Conservation (phyloP, 2,888 invertebrate genomes). For the Ornithoptera alexandrae region DNA sequence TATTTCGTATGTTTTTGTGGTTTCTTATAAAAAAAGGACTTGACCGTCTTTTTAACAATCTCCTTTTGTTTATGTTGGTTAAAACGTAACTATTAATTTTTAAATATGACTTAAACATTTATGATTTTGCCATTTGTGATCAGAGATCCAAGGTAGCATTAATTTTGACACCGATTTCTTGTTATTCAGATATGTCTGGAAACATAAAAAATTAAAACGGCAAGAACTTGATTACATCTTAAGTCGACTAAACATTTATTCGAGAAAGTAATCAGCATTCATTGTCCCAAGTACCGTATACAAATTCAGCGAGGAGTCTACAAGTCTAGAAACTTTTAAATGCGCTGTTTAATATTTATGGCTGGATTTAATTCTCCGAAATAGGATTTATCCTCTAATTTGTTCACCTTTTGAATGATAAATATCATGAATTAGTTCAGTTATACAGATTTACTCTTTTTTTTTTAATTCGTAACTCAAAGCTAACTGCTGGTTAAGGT, state of each 20-base stretch:
- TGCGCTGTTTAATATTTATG: constrained; percentile 10
- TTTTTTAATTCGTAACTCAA: constrained; percentile 34
- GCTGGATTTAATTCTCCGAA: constrained; percentile 14
- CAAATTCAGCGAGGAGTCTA: background rate
- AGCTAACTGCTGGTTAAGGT: constrained; percentile 30
- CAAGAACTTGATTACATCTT: background rate
- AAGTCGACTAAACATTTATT: background rate
- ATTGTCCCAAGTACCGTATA: constrained; percentile 4
- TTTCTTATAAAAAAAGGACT: too few relatives aligned
- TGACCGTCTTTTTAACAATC: too few relatives aligned
- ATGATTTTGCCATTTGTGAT: too few relatives aligned
- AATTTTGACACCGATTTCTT: background rate
- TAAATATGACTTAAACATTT: too few relatives aligned
- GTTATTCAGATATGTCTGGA: background rate
- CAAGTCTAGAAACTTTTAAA: constrained; percentile 12
- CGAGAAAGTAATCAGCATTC: constrained; percentile 17
- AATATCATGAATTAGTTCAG: constrained; percentile 32
- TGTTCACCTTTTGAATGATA: constrained; percentile 31
- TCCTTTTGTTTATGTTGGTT: too few relatives aligned
- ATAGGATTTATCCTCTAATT: constrained; percentile 25
- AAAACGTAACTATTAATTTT: too few relatives aligned
- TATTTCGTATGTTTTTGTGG: too few relatives aligned
- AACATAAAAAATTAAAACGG: background rate
- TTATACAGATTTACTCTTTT: constrained; percentile 31
- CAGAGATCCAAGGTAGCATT: background rate